Base-by-base conservation (phyloP, 2,113 vertebrate species). In the Chinchilla lanigera region DNA sequence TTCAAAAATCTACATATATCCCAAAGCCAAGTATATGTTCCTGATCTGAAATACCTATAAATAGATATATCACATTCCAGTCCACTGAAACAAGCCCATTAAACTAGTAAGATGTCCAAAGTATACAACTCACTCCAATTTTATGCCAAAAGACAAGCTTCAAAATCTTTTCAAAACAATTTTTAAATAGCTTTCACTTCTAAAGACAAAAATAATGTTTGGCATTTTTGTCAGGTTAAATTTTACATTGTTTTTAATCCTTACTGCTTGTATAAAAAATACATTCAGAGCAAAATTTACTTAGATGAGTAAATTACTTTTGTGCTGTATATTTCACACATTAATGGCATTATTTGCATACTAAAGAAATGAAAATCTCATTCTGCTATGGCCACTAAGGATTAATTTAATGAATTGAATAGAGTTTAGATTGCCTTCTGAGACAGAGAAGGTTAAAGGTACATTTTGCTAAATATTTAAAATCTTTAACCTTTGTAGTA, bases 401-500 rank as follows among this genome's bases (percentile, higher is more conserved):
- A 99, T 98, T 99, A 98, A 98, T 98, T 98, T 98, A 98, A 98
- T 95, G 97, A 98, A 98, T 93, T 98, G 92, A 97, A 93, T 93
- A 96, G 97, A 97, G 83, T 97, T 98, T 97, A 97, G 94, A 94
- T 97, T 98, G 96, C 60, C 98, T 98, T 97, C 63, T 93, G 97
- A 85, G 95, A 96, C 93, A 97, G 22, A 93, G 90, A 98, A 98
- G 97, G 98, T 98, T 98, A 98, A 98, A 98, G 96, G 96, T 98
- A 98, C 96, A 98, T 98, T 98, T 98, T 98, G 71, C 95, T 99
- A 98, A 98, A 98, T 98, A 98, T 98, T 98, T 98, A 97, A 98
- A 98, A 95, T 98, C 92, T 98, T 98, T 98, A 98, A 96, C 90
- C 93, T 98, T 98, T 98, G 94, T 90, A 2, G 63, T 96, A 75